Base-by-base conservation (phyloP, 1,140 invertebrate genomes). In the Pseudachorutes palmiensis region DNA sequence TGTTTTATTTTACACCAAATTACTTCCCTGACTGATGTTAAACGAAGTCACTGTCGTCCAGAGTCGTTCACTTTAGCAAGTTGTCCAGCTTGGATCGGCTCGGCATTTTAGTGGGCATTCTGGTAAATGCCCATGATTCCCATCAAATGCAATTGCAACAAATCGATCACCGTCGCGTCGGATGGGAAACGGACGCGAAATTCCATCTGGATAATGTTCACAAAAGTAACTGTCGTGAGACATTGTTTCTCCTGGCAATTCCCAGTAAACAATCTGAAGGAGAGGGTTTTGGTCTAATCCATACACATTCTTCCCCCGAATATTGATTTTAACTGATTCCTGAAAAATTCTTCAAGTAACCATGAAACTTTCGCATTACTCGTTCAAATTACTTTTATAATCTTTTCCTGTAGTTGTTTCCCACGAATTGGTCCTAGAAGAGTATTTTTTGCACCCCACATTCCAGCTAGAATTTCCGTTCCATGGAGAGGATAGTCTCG, bases 401-500 rank as follows among this genome's bases (percentile, higher is more conserved):
- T 9, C 9, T 45, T 45, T 45, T 9, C 9, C 22, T 51, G 12
- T 1, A n/a, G n/a, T n/a, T n/a, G n/a, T n/a, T n/a, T n/a, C n/a
- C n/a, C n/a, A n/a, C 2, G 3, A n/a, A 3, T 24, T 22, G 2
- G 57, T 2, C 30, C 14, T 57, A 5, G 33, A 2, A 66, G n/a
- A n/a, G n/a, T n/a, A n/a, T 59, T 66, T 14, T 66, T 32, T 61
- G n/a, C 67, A 24, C 67, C 67, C 67, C 67, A 69, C 62, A 65
- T 51, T 14, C 67, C 63, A 0, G 30, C 68, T 19, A 66, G 31
- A 3, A 66, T 58, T 26, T 22, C 5, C 2, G 32, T 24, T 0
- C 26, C 5, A 32, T 75, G 74, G 41, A 16, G 48, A 1, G 65
- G 70, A 65, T 74, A 66, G 45, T 76, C 75, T 24, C 75, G 61